Percentiles rank a stretch among this genome's conserved stretches.
Evolutionary conservation across 2,113 vertebrate species (phyloP).

Genomic region (Hemibagrus wyckioides): DNA sequence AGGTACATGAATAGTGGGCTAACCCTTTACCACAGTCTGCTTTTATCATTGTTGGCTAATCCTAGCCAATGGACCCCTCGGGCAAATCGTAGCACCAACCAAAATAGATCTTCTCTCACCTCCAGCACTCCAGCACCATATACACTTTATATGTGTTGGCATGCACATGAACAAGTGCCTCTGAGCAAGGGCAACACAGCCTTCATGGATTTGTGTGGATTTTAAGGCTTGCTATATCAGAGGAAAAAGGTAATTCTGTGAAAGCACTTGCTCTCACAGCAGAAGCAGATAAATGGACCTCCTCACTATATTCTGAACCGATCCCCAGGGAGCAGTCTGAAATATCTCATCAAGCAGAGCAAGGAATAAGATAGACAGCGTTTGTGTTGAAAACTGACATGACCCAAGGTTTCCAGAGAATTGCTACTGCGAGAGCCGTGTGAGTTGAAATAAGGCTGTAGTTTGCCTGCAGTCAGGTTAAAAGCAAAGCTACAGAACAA

Average conservation of each 20-base stretch:
- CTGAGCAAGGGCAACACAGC: conserved; percentile 12
- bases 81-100: conserved; percentile 17
- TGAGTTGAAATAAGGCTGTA: conserved; percentile 25
- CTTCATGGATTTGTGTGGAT: conserved; percentile 12
- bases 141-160: conserved; percentile 19
- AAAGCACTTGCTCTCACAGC: background rate
- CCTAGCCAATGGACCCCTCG: conserved; percentile 12
- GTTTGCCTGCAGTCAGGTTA: conserved; percentile 9
- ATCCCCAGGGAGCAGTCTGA: conserved; percentile 24
- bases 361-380: background rate
- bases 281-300: conserved; percentile 28
- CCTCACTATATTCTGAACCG: conserved; percentile 5
- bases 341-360: conserved; percentile 31
- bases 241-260: conserved; percentile 29
- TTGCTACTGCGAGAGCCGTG: conserved; percentile 4
- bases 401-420: conserved; percentile 36
- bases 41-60: conserved; percentile 23
- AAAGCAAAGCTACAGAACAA: conserved; percentile 30
- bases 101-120: conserved; percentile 42
- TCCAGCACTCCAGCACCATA: background rate
- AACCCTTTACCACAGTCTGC: conserved; percentile 24
- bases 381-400: conserved; percentile 31
- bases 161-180: conserved; percentile 14
- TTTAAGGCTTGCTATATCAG: conserved; percentile 6
- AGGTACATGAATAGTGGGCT: conserved; percentile 32